Evolutionary conservation across 1,140 invertebrate genomes (phyloP).

Genomic region (Scaptodrosophila lebanonensis): DNA sequence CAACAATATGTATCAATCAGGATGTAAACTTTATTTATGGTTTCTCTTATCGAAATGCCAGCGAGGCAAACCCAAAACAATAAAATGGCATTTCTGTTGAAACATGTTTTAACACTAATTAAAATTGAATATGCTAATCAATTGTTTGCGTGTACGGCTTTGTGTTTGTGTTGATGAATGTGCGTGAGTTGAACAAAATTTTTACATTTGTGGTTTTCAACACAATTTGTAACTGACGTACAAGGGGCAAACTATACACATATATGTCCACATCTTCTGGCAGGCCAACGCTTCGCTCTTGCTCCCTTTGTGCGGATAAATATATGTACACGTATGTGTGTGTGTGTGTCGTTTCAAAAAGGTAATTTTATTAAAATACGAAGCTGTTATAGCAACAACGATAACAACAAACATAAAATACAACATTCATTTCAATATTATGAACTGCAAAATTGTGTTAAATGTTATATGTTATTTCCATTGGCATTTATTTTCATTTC

Average conservation of each 20-base stretch:
- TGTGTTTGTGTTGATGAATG: neutral
- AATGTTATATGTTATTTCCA: conserved; percentile 11
- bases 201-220: conserved; percentile 50
- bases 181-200: conserved; percentile 31
- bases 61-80: conserved; percentile 1
- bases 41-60: conserved; percentile 42
- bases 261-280: conserved; percentile 21
- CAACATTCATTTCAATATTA: conserved; percentile 51
- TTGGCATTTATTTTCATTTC: conserved; percentile 56
- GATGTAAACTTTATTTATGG: conserved; percentile 47
- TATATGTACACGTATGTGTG: too few species aligned
- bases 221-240: conserved; percentile 49
- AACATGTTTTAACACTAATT: conserved; percentile 47
- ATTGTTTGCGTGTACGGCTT: conserved; percentile 20
- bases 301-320: too few species aligned
- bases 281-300: too few species aligned
- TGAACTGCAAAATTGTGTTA: conserved; percentile 13
- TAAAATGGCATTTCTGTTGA: conserved; percentile 21
- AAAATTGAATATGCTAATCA: conserved; percentile 56
- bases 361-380: conserved; percentile 50
- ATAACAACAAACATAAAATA: conserved; percentile 18
- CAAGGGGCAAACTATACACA: conserved; percentile 11
- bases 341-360: conserved; percentile 13
- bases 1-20: conserved; percentile 43
- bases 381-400: conserved; percentile 11